phyloP scores from a whole-genome alignment of 1,140 invertebrate species.

The Drosophila oshimai region DNA sequence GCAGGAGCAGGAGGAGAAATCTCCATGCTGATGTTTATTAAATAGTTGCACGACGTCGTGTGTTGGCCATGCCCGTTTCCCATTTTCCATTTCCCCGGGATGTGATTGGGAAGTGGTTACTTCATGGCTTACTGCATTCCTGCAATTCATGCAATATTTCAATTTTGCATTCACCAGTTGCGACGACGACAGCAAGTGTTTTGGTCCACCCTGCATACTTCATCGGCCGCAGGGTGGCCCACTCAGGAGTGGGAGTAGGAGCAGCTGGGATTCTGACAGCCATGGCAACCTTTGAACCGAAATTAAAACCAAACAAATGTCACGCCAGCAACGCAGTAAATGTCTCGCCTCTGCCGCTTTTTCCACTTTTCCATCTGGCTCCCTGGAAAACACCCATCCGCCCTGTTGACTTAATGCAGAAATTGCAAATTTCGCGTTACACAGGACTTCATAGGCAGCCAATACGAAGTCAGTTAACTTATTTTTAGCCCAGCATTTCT shows the following conservation, averaged over 20 bases:
- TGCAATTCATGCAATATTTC: slow-evolving; percentile 75
- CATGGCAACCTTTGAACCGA: slow-evolving; percentile 72
- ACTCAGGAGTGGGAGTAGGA: not conserved
- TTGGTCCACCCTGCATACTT: slow-evolving; percentile 9
- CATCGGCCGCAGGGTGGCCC: slow-evolving; percentile 23
- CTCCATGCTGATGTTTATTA: slow-evolving; percentile 66
- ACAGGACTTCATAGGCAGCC: slow-evolving; percentile 20
- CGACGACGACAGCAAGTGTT: slow-evolving; percentile 46
- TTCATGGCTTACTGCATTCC: slow-evolving; percentile 50
- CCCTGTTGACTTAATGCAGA: slow-evolving; percentile 67
- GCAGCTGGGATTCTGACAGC: slow-evolving; percentile 12
- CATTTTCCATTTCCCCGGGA: not conserved
- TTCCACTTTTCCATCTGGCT: not conserved
- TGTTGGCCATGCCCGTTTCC: slow-evolving; percentile 23
- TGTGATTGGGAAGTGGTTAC: not conserved
- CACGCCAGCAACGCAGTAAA: slow-evolving; percentile 45
- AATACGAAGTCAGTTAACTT: slow-evolving; percentile 34
- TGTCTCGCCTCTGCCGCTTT: slow-evolving; percentile 10
- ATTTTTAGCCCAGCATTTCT: not conserved
- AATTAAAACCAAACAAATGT: slow-evolving; percentile 81
- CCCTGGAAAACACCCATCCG: not conserved
- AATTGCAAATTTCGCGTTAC: slow-evolving; percentile 65
- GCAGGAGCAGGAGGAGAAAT: not conserved
- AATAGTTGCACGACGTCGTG: slow-evolving; percentile 59
- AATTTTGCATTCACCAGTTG: slow-evolving; percentile 46